phyloP scores from a whole-genome alignment of 2,797 vertebrate species.

The Columba guinea region DNA sequence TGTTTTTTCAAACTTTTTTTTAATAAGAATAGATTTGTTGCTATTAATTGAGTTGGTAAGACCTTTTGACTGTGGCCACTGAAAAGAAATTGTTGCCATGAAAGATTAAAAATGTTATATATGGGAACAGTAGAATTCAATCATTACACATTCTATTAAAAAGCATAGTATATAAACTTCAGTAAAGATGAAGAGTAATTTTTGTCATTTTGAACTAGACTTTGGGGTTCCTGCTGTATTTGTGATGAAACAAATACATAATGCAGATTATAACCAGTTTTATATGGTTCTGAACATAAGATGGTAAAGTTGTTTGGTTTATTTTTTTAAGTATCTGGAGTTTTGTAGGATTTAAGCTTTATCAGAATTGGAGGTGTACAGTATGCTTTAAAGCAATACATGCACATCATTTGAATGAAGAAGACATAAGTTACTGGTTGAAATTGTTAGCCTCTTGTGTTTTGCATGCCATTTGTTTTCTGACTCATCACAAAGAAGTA shows the following conservation, averaged over 20 bases:
- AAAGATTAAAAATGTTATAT: neutral
- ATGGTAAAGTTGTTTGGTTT: neutral
- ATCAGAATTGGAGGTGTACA: neutral
- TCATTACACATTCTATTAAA: neutral
- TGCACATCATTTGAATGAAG: neutral
- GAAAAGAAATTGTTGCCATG: neutral
- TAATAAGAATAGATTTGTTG: neutral
- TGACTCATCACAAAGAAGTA: neutral
- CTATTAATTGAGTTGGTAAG: neutral
- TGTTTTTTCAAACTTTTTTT: neutral
- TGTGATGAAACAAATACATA: neutral
- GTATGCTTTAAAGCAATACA: neutral
- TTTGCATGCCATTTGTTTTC: neutral
- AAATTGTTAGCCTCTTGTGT: neutral
- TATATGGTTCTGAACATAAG: neutral
- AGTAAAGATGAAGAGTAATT: neutral
- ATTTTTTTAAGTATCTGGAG: too few species aligned
- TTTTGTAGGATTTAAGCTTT: neutral
- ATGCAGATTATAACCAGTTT: neutral
- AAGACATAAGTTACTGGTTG: neutral
- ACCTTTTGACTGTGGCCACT: neutral
- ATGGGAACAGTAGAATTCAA: neutral
- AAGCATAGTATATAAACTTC: neutral
- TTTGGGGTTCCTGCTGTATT: neutral
- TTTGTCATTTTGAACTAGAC: neutral